Percentiles rank a stretch among this genome's conserved stretches.
Conservation (phyloP, 2,113 vertebrate genomes). For the Kobus ellipsiprymnus region DNA sequence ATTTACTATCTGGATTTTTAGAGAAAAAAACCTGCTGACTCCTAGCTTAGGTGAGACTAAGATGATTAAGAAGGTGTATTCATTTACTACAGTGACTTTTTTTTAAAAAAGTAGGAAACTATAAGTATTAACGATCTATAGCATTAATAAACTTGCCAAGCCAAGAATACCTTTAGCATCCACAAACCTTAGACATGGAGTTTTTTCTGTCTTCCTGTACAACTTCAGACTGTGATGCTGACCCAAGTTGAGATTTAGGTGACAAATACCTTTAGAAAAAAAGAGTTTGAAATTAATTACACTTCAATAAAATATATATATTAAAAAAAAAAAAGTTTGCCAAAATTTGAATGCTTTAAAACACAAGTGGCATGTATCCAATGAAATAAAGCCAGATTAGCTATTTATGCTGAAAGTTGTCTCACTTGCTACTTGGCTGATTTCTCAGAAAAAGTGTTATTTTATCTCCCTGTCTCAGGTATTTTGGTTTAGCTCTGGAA, state of each 20-base stretch:
- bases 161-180: neutral
- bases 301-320: neutral
- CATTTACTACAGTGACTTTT: neutral
- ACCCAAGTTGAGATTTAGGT: conserved; percentile 57
- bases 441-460: neutral
- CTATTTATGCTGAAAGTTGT: neutral
- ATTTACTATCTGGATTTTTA: neutral
- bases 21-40: neutral
- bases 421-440: neutral
- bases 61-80: neutral
- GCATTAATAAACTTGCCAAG: neutral
- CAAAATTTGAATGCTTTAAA: conserved; percentile 32
- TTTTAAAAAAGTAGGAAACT: neutral
- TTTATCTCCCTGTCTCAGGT: neutral
- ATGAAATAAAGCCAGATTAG: neutral
- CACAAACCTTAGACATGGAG: conserved; percentile 67
- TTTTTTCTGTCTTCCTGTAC: neutral
- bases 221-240: neutral
- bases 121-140: neutral
- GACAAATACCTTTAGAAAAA: conserved; percentile 77
- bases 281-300: neutral
- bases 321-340: neutral
- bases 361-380: neutral
- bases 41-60: neutral
- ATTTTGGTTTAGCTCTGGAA: neutral